These are phyloP conservation scores for Clarias fuscus DNA, from an alignment of 2,797 vertebrate genomes.

Conservation along the genomic window DNA sequence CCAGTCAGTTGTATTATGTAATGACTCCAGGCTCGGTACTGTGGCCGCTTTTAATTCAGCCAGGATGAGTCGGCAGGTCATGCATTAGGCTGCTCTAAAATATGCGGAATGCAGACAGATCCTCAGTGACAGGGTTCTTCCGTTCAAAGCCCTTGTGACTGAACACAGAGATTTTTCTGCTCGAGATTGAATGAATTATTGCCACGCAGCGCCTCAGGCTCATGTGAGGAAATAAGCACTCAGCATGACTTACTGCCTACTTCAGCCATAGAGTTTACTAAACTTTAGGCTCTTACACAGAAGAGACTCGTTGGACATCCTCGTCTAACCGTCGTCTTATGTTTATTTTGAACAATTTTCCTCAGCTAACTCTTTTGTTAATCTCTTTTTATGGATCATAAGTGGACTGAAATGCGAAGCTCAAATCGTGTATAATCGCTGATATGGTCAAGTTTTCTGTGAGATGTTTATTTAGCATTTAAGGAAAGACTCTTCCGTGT, in stretches of 20 bases:
- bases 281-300: constrained; percentile 29
- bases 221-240: constrained; percentile 18
- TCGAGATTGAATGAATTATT: constrained; percentile 42
- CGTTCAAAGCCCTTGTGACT: constrained; percentile 45
- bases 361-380: not conserved
- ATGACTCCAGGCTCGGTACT: not conserved
- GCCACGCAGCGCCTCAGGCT: not conserved
- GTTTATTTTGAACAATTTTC: not conserved
- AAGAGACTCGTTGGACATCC: not conserved
- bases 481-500: not conserved
- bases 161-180: constrained; percentile 2
- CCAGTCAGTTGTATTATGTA: constrained; percentile 3
- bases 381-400: not conserved
- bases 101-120: constrained; percentile 31
- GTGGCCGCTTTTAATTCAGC: not conserved
- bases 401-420: not conserved
- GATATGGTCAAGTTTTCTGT: not conserved
- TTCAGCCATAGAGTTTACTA: constrained; percentile 14
- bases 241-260: constrained; percentile 17
- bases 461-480: not conserved
- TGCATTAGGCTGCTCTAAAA: constrained; percentile 25
- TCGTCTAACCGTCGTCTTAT: not conserved
- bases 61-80: not conserved
- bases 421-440: not conserved
- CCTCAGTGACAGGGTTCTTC: constrained; percentile 35